Percentiles rank a stretch among this genome's conserved stretches.
These are phyloP conservation scores for Octonoba sinensis DNA, from an alignment of 2,888 invertebrate species.

Conservation along the genomic window DNA sequence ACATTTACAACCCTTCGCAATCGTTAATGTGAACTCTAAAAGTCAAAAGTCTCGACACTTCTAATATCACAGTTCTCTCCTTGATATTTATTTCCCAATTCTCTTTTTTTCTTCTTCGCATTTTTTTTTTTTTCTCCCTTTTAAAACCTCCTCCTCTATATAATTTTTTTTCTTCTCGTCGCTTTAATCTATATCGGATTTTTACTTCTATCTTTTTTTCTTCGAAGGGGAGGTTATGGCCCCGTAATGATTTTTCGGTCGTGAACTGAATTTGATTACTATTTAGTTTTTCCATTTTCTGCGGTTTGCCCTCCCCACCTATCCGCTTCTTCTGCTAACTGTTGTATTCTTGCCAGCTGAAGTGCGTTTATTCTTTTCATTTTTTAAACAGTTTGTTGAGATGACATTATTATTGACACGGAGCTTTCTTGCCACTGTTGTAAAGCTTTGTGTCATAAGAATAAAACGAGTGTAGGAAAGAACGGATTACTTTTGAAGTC, in stretches of 20 bases:
- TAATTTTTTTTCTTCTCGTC: conserved; percentile 15
- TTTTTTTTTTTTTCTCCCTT: conserved; percentile 27
- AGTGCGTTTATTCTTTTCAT: neutral
- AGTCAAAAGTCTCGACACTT: conserved; percentile 62
- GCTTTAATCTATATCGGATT: conserved; percentile 58
- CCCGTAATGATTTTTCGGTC: conserved; percentile 60
- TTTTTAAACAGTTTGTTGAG: neutral
- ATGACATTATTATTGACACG: no score
- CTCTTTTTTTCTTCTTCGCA: conserved; percentile 18
- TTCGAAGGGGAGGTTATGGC: conserved; percentile 40
- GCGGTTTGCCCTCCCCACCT: neutral
- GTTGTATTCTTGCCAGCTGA: neutral
- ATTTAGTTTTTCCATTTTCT: conserved; percentile 23
- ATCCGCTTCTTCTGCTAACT: neutral
- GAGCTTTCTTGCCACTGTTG: no score
- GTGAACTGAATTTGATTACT: conserved; percentile 60
- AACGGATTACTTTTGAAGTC: no score
- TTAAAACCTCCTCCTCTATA: conserved; percentile 25
- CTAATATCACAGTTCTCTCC: conserved; percentile 18
- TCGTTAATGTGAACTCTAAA: conserved; percentile 52
- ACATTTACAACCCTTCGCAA: conserved; percentile 45
- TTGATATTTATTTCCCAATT: conserved; percentile 17
- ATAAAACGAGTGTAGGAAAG: no score
- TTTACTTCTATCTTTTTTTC: conserved; percentile 24
- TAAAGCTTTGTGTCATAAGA: no score